phyloP scores from a whole-genome alignment of 2,797 vertebrate species.

The Falco columbarius region DNA sequence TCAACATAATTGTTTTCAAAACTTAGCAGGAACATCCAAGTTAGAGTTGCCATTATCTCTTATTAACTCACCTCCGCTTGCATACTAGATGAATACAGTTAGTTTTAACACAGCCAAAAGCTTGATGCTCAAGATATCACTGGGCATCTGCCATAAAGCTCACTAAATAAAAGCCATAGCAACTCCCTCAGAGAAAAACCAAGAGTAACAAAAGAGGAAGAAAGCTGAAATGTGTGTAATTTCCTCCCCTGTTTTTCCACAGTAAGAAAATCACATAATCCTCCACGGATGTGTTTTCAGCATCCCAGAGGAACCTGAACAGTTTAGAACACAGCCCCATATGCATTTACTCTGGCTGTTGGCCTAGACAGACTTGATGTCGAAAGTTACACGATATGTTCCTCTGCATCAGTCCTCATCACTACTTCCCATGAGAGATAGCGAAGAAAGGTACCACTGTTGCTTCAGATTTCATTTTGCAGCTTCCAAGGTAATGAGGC shows the following conservation, averaged over 20 bases:
- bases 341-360: background rate
- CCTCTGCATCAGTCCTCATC: background rate
- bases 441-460: background rate
- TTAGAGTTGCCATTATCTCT: background rate
- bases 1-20: background rate
- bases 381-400: fast-evolving
- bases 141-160: background rate
- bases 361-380: background rate
- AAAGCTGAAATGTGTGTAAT: fast-evolving
- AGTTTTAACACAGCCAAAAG: background rate
- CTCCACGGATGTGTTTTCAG: background rate
- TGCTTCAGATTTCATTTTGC: background rate
- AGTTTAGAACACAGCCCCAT: background rate
- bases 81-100: too few relatives aligned
- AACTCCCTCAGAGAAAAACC: background rate
- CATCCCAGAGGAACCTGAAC: background rate
- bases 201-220: background rate
- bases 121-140: background rate
- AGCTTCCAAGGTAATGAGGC: background rate
- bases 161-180: background rate
- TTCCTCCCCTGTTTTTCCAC: background rate
- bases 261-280: background rate
- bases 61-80: background rate
- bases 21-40: background rate
- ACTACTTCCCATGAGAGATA: fast-evolving